phyloP scores from a whole-genome alignment of 2,113 vertebrate species.

The Zosterops pallidus region DNA sequence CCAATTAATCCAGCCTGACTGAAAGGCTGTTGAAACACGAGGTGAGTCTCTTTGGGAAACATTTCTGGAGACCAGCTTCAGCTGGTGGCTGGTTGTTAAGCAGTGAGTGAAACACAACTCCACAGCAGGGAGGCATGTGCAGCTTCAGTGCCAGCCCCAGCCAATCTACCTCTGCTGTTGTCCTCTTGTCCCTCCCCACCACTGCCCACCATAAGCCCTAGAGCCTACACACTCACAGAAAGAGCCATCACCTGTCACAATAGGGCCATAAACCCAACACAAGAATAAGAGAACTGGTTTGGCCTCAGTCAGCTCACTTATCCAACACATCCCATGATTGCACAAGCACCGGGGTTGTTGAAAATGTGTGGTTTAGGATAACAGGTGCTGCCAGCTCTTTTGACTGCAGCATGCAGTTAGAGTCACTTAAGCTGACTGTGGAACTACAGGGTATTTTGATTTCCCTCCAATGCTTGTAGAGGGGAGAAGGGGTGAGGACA shows the following conservation, averaged over 20 bases:
- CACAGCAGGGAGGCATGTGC: neutral
- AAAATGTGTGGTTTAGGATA: neutral
- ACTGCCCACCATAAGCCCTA: neutral
- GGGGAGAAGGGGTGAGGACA: neutral
- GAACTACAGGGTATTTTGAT: neutral
- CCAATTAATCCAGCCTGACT: neutral
- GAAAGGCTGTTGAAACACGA: neutral
- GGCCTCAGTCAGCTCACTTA: neutral
- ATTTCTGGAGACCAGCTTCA: neutral
- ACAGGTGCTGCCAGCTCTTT: neutral
- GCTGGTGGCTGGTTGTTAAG: neutral
- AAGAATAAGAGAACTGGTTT: neutral
- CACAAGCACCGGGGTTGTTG: neutral
- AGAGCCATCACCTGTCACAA: neutral
- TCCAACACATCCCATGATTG: neutral
- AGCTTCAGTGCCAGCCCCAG: neutral
- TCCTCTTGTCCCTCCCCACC: neutral
- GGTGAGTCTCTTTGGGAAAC: neutral
- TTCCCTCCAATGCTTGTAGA: neutral
- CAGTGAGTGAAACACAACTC: neutral
- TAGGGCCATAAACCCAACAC: neutral
- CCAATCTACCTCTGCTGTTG: neutral
- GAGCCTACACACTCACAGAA: rapidly evolving
- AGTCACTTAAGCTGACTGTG: neutral
- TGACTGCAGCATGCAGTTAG: neutral